These are phyloP conservation scores for Ammodytes marinus DNA, from an alignment of 2,113 vertebrate genomes.

Conservation along the genomic window DNA sequence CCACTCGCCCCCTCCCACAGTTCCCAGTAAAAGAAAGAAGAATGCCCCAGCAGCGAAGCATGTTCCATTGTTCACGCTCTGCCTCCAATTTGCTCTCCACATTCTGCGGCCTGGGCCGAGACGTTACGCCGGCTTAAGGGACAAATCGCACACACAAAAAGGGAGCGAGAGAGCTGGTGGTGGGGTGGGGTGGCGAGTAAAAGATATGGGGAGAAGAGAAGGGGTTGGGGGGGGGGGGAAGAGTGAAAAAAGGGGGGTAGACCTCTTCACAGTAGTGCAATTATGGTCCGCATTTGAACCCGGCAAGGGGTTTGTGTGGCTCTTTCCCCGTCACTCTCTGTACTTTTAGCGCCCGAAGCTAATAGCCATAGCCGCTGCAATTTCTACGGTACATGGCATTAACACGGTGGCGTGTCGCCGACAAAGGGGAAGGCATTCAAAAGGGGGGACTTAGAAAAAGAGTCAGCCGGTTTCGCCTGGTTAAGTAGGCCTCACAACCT, in stretches of 20 bases:
- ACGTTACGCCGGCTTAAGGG: slow-evolving; percentile 99
- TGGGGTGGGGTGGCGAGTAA: slow-evolving; percentile 36
- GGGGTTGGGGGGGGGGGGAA: slow-evolving; percentile 3
- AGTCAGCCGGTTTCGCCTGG: slow-evolving; percentile 80
- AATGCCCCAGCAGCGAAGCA: slow-evolving; percentile 93
- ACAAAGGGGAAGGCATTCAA: slow-evolving; percentile 84
- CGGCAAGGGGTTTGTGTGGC: slow-evolving; percentile 91
- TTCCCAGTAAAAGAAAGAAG: slow-evolving; percentile 81
- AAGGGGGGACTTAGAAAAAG: slow-evolving; percentile 80
- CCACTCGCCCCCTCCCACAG: slow-evolving; percentile 66
- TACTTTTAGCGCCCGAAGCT: slow-evolving; percentile 92
- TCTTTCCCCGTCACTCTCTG: slow-evolving; percentile 73
- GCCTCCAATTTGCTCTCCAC: slow-evolving; percentile 99
- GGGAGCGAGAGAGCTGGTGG: slow-evolving; percentile 81
- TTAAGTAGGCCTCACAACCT: slow-evolving; percentile 84
- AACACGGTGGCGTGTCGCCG: slow-evolving; percentile 87
- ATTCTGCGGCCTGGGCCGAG: slow-evolving; percentile 99
- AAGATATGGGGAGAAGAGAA: slow-evolving; percentile 51
- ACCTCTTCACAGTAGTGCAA: slow-evolving; percentile 99
- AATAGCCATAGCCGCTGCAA: slow-evolving; percentile 99
- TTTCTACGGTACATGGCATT: slow-evolving; percentile 99
- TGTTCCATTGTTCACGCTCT: slow-evolving; percentile 99
- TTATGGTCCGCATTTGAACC: slow-evolving; percentile 99
- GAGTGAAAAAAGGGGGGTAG: slow-evolving; percentile 53
- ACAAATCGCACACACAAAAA: slow-evolving; percentile 99